These are phyloP conservation scores for Paratilapia polleni DNA, from an alignment of 2,113 vertebrate genomes.

Conservation along the genomic window DNA sequence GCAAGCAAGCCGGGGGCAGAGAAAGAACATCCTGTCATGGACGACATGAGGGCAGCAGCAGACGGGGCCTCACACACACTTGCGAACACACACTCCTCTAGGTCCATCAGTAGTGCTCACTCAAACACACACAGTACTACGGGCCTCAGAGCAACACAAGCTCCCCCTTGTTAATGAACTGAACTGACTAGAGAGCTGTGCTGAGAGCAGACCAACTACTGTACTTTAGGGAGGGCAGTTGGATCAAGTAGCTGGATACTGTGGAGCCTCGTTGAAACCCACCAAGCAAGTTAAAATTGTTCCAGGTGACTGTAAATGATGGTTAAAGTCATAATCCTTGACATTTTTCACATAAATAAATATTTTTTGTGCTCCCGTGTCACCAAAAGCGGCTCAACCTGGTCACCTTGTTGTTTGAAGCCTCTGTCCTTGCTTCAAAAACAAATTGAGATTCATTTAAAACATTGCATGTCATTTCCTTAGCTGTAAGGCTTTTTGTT, in stretches of 20 bases:
- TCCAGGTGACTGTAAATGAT: conserved; percentile 7
- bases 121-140: conserved; percentile 30
- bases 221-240: conserved; percentile 43
- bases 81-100: neutral
- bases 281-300: conserved; percentile 32
- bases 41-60: conserved; percentile 65
- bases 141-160: conserved; percentile 37
- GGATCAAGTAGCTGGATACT: conserved; percentile 56
- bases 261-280: conserved; percentile 57
- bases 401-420: neutral
- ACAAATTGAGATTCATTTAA: neutral
- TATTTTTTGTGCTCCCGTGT: neutral
- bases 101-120: conserved; percentile 20
- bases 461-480: neutral
- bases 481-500: neutral
- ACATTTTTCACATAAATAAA: conserved; percentile 24
- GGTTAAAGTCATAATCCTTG: neutral
- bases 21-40: conserved; percentile 76
- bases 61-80: conserved; percentile 50
- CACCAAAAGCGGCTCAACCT: neutral
- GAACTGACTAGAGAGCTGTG: conserved; percentile 31
- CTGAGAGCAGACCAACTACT: conserved; percentile 47
- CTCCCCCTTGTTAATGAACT: conserved; percentile 56
- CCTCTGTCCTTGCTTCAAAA: neutral
- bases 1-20: conserved; percentile 66